Conservation (phyloP, 2,113 vertebrate genomes). For the Myotis brandtii region DNA sequence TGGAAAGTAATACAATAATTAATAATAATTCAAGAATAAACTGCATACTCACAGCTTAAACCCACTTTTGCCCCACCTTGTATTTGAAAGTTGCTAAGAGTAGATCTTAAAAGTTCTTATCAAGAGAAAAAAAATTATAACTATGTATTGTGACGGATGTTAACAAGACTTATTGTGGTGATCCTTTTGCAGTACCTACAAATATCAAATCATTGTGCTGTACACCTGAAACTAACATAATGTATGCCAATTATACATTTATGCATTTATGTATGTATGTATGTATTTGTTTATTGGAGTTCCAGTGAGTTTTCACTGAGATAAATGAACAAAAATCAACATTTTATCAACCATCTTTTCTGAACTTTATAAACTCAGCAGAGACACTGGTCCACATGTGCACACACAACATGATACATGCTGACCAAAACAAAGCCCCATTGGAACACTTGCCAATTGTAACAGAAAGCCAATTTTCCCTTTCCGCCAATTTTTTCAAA, state of each 20-base stretch:
- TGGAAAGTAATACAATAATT: not conserved
- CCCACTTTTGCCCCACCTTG: not conserved
- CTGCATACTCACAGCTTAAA: not conserved
- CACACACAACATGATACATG: slow-evolving; percentile 77
- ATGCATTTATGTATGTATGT: not conserved
- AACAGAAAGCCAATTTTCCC: slow-evolving; percentile 84
- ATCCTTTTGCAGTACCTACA: not conserved
- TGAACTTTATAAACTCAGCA: slow-evolving; percentile 71
- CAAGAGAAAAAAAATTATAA: not conserved
- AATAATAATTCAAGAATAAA: not conserved
- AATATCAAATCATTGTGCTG: not conserved
- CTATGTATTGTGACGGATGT: not conserved
- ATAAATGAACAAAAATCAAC: slow-evolving; percentile 85
- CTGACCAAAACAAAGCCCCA: slow-evolving; percentile 82
- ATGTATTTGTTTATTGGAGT: slow-evolving; percentile 74
- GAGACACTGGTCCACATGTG: slow-evolving; percentile 64
- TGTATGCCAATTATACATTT: not conserved
- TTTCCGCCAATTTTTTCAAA: slow-evolving; percentile 79
- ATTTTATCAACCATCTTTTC: slow-evolving; percentile 84
- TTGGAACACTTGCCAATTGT: slow-evolving; percentile 86
- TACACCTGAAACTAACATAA: not conserved
- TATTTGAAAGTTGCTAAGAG: not conserved
- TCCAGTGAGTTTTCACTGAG: slow-evolving; percentile 92
- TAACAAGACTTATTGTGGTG: not conserved
- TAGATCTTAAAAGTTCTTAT: not conserved